phyloP scores from a whole-genome alignment of 2,113 vertebrate genomes.

The Poecile atricapillus region DNA sequence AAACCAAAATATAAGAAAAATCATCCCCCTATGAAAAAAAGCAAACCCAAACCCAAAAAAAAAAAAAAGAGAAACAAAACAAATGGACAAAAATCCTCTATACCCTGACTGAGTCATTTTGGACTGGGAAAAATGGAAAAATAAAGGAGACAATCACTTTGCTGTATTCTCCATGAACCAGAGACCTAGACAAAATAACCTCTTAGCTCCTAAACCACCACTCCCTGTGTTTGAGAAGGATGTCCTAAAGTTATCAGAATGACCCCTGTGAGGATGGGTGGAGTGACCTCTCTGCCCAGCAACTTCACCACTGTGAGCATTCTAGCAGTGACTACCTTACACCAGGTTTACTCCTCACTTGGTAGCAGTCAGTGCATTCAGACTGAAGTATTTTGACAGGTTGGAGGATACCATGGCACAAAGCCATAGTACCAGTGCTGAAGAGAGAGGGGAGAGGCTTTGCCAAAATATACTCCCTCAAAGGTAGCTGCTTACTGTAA shows the following conservation, averaged over 20 bases:
- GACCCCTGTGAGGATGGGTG: neutral
- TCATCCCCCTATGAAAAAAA: accelerated
- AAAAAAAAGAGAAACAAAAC: neutral
- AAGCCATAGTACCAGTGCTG: conserved; percentile 36
- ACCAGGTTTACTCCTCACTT: neutral
- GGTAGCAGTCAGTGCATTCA: conserved; percentile 6
- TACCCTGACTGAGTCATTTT: neutral
- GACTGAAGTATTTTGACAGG: conserved; percentile 45
- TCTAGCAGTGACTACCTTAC: neutral
- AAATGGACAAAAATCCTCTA: accelerated
- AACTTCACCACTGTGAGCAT: neutral
- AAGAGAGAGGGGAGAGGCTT: neutral
- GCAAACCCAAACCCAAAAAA: neutral
- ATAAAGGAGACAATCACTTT: neutral
- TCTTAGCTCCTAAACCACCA: neutral
- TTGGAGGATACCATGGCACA: conserved; percentile 59
- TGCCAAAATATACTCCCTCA: conserved; percentile 66
- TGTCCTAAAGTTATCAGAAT: neutral
- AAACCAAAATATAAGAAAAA: neutral
- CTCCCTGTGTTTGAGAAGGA: neutral
- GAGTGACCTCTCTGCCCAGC: neutral
- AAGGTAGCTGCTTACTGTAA: conserved; percentile 64
- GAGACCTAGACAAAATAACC: neutral
- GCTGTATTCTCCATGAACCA: neutral
- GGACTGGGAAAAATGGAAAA: neutral